A percentile compares a stretch with the other conserved stretches of the same genome.
Evolutionary conservation across 2,797 vertebrate genomes (phyloP).

Genomic region (Forpus xanthops): DNA sequence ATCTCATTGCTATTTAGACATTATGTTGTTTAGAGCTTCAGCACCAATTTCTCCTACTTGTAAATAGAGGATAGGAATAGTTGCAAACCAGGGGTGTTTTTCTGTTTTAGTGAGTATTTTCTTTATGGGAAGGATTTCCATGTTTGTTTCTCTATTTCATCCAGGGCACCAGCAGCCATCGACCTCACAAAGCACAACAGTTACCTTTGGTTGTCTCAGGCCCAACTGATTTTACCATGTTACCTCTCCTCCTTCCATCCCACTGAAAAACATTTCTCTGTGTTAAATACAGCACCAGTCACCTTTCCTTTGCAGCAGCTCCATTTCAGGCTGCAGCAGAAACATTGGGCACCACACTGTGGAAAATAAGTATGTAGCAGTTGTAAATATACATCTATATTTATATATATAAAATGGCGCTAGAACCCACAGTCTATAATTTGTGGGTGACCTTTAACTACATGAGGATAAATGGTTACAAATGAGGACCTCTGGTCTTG

Average conservation of each 20-base stretch:
- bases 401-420: neutral
- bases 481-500: conserved; percentile 50
- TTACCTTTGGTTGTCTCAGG: neutral
- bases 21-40: neutral
- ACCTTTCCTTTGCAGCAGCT: neutral
- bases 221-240: neutral
- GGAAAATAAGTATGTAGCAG: conserved; percentile 44
- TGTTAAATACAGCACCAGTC: neutral
- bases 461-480: conserved; percentile 39
- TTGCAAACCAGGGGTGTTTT: neutral
- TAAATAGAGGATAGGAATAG: neutral
- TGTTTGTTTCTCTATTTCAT: neutral
- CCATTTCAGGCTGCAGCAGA: neutral
- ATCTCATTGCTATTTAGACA: neutral
- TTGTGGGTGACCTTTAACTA: conserved; percentile 63
- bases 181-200: neutral
- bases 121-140: neutral
- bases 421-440: conserved; percentile 48
- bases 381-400: conserved; percentile 11
- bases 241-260: neutral
- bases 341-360: conserved; percentile 34
- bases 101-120: neutral
- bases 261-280: neutral
- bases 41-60: neutral
- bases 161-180: neutral